Conservation (phyloP, 2,797 vertebrate species). For the Arrhamphus sclerolepis region DNA sequence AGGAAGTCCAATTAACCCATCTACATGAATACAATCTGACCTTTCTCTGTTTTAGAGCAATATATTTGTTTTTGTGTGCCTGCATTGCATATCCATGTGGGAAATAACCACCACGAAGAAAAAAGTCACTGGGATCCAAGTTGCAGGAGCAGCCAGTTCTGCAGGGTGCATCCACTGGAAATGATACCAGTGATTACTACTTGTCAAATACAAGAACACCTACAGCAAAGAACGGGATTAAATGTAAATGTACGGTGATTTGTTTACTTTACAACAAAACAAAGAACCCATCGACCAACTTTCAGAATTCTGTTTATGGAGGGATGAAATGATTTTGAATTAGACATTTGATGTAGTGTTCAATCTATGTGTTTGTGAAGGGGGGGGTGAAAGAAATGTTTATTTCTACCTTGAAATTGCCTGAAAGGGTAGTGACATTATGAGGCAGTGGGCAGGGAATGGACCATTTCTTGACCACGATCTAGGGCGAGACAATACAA, state of each 20-base stretch:
- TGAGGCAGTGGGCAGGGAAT: slow-evolving; percentile 90
- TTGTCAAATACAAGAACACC: background rate
- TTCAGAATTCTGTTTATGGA: too few species aligned
- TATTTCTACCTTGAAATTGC: slow-evolving; percentile 58
- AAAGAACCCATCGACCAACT: too few species aligned
- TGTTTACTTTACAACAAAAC: too few species aligned
- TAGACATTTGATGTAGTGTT: too few species aligned
- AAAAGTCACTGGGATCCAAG: background rate
- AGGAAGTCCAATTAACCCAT: too few species aligned
- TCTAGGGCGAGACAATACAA: slow-evolving; percentile 65
- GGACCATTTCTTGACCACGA: slow-evolving; percentile 92
- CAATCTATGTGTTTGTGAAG: too few species aligned
- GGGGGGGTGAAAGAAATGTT: background rate
- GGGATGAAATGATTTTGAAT: too few species aligned
- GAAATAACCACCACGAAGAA: background rate
- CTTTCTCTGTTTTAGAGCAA: too few species aligned
- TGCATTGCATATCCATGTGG: background rate
- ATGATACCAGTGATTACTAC: background rate
- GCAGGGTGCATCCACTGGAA: background rate
- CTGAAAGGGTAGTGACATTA: slow-evolving; percentile 60
- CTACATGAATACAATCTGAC: too few species aligned
- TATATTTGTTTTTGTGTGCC: too few species aligned
- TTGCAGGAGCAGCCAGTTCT: background rate
- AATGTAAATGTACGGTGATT: too few species aligned
- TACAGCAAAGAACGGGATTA: background rate